A percentile compares a stretch with the other conserved stretches of the same genome.
Conservation (phyloP, 2,113 vertebrate species). For the Chionodraco myersi region DNA sequence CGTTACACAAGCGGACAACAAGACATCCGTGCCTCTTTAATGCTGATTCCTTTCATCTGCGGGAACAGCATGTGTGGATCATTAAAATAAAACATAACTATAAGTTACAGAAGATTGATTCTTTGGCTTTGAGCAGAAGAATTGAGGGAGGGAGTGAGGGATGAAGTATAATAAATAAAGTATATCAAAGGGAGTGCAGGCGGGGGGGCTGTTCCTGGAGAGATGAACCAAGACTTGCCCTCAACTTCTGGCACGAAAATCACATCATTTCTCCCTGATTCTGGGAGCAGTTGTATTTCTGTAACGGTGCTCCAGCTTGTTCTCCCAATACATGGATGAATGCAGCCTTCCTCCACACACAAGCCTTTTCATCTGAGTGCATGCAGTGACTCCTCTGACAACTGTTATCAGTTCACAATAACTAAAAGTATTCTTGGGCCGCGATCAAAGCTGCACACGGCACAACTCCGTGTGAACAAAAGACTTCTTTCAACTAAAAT, state of each 20-base stretch:
- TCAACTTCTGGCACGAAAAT: conserved; percentile 28
- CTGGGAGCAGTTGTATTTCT: conserved; percentile 32
- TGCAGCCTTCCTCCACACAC: conserved; percentile 21
- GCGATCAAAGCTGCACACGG: conserved; percentile 13
- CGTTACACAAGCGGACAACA: conserved; percentile 47
- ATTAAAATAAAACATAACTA: conserved; percentile 52
- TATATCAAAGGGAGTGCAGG: not conserved
- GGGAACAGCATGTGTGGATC: conserved; percentile 29
- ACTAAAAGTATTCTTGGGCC: conserved; percentile 33
- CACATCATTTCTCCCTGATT: conserved; percentile 24
- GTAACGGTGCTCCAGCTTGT: conserved; percentile 7
- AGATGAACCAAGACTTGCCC: conserved; percentile 30
- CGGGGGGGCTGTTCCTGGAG: conserved; percentile 19
- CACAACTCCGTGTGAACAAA: conserved; percentile 45
- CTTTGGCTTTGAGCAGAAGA: conserved; percentile 28
- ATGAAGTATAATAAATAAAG: too few species aligned
- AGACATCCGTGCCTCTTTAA: conserved; percentile 43
- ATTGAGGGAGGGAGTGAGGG: not conserved
- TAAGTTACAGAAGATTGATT: conserved; percentile 51
- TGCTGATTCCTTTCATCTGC: conserved; percentile 42
- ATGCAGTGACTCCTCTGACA: conserved; percentile 42
- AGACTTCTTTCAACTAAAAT: conserved; percentile 60
- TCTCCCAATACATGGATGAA: conserved; percentile 18
- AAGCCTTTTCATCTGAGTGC: conserved; percentile 13
- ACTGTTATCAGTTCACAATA: conserved; percentile 34